These are phyloP conservation scores for Lepidocyrtinus sp. DNA, from an alignment of 2,888 invertebrate species.

Conservation along the genomic window DNA sequence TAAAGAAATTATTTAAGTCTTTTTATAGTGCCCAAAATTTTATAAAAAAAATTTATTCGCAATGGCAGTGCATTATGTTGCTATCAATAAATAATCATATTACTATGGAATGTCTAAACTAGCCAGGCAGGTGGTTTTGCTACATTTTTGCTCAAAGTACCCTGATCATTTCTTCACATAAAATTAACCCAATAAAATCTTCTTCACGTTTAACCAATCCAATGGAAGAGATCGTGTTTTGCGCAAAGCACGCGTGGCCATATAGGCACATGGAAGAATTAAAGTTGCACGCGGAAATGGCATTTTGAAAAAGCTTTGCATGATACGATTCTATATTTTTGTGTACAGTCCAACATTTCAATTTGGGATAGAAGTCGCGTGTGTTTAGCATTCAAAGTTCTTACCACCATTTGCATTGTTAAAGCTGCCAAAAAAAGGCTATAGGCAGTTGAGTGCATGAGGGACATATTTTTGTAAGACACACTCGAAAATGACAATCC, in stretches of 20 bases:
- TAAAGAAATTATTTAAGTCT: too few relatives aligned
- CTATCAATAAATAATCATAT: too few relatives aligned
- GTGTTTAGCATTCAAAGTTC: background rate
- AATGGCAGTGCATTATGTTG: too few relatives aligned
- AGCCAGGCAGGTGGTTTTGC: background rate
- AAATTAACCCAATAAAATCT: background rate
- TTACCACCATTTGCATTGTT: background rate
- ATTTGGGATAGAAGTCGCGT: slow-evolving; percentile 15
- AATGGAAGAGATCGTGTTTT: too few relatives aligned
- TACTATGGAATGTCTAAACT: background rate
- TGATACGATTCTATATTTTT: slow-evolving; percentile 4
- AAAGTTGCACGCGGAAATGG: too few relatives aligned
- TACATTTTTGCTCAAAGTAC: background rate
- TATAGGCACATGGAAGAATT: too few relatives aligned
- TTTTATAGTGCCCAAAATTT: too few relatives aligned
- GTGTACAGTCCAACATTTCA: slow-evolving; percentile 30
- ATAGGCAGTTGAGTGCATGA: too few relatives aligned
- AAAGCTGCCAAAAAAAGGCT: background rate
- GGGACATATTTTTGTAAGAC: slow-evolving; percentile 14
- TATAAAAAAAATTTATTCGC: too few relatives aligned
- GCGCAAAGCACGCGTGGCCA: too few relatives aligned
- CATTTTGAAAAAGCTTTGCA: too few relatives aligned
- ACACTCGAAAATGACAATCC: background rate
- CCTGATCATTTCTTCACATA: background rate
- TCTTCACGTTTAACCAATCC: background rate